These are phyloP conservation scores for Dromius quadrimaculatus DNA, from an alignment of 2,888 invertebrate species.

Conservation along the genomic window DNA sequence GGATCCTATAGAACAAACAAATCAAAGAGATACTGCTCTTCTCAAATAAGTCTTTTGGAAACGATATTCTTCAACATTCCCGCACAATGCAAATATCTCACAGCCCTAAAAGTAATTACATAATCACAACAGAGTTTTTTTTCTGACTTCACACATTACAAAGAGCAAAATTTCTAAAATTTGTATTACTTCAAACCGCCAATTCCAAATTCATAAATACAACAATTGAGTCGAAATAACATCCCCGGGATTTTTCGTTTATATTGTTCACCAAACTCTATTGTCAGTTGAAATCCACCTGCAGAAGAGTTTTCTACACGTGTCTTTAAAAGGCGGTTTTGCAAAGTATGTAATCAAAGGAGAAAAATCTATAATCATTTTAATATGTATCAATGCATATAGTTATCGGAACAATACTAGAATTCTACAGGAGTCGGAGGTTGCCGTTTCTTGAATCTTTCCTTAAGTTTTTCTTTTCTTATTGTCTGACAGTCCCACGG, in stretches of 20 bases:
- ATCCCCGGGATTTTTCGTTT: neutral
- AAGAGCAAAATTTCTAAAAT: constrained; percentile 20
- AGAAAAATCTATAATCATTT: constrained; percentile 51
- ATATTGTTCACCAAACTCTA: constrained; percentile 27
- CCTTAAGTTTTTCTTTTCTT: too few relatives aligned
- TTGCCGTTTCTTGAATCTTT: neutral
- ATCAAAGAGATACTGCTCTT: too few relatives aligned
- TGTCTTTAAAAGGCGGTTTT: constrained; percentile 17
- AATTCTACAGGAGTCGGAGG: constrained; percentile 8
- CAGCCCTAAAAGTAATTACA: constrained; percentile 21
- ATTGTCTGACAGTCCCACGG: constrained; percentile 6
- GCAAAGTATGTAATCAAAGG: constrained; percentile 12
- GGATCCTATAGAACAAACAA: too few relatives aligned
- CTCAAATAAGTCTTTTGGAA: too few relatives aligned
- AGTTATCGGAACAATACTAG: constrained; percentile 50
- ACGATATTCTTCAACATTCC: too few relatives aligned
- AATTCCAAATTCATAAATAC: constrained; percentile 2
- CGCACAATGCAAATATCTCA: constrained; percentile 18
- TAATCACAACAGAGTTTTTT: too few relatives aligned
- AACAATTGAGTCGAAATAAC: constrained; percentile 4
- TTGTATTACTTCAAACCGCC: constrained; percentile 16
- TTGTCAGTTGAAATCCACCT: constrained; percentile 22
- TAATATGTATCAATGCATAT: constrained; percentile 54
- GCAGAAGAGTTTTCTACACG: constrained; percentile 16
- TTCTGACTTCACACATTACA: neutral